Evolutionary conservation across 2,888 invertebrate species (phyloP).

Genomic region (Pristionchus fissidentatus): DNA sequence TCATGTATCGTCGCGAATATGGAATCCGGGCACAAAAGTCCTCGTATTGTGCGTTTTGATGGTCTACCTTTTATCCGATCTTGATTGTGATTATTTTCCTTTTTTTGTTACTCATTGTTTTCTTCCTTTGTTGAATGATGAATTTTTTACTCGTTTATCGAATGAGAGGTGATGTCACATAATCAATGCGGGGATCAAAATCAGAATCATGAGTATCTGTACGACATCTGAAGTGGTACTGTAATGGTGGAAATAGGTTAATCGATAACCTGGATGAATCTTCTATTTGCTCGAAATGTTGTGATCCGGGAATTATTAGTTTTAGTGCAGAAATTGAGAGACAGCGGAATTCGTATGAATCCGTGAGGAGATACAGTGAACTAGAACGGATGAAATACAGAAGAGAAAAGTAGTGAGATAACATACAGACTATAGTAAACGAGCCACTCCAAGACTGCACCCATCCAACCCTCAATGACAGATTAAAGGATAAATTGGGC

Average conservation of each 20-base stretch:
- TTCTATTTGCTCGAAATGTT: conserved; percentile 1
- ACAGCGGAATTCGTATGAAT: conserved; percentile 46
- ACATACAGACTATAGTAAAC: too few relatives aligned
- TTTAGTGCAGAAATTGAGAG: conserved; percentile 35
- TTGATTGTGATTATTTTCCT: conserved; percentile 3
- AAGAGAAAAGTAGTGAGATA: too few relatives aligned
- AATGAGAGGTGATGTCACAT: background rate
- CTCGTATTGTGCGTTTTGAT: background rate
- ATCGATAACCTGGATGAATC: background rate
- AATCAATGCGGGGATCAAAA: conserved; percentile 10
- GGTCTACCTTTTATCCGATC: background rate
- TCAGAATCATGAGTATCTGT: background rate
- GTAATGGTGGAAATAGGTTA: background rate
- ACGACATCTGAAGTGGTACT: background rate
- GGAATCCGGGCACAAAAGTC: too few relatives aligned
- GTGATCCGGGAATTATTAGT: conserved; percentile 46
- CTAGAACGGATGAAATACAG: too few relatives aligned
- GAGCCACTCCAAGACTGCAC: conserved; percentile 38
- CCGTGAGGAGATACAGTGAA: conserved; percentile 41
- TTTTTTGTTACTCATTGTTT: background rate
- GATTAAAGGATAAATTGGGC: too few relatives aligned
- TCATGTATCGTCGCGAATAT: too few relatives aligned
- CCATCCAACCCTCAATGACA: background rate
- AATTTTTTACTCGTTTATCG: conserved; percentile 2
- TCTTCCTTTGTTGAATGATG: conserved; percentile 1